phyloP scores from a whole-genome alignment of 2,113 vertebrate genomes.

The Hipposideros armiger region DNA sequence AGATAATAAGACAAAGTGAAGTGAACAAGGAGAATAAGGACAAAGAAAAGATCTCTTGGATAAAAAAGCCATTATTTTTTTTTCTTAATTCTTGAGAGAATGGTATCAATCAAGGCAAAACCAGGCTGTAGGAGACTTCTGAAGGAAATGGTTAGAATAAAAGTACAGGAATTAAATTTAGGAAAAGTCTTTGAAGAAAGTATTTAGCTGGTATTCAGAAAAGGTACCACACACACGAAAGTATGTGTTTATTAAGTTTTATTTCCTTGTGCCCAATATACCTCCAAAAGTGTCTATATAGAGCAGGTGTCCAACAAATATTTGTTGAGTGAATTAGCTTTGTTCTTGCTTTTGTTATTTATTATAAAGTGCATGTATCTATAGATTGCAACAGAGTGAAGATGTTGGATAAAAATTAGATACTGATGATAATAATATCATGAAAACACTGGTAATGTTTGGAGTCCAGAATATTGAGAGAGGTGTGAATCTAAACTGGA shows the following conservation, averaged over 20 bases:
- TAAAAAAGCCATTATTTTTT: neutral
- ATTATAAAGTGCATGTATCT: neutral
- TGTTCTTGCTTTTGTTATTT: constrained; percentile 1
- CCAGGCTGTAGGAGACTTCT: neutral
- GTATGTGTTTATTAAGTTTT: neutral
- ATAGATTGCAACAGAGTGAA: neutral
- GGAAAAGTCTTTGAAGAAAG: constrained; percentile 1
- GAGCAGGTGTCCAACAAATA: neutral
- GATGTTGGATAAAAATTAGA: neutral
- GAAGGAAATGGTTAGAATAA: neutral
- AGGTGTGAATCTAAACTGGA: neutral
- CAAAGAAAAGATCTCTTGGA: neutral
- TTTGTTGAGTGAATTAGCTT: neutral
- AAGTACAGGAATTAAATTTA: neutral
- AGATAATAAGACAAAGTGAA: neutral
- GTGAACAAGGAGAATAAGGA: neutral
- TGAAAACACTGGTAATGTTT: neutral
- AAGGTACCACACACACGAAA: neutral
- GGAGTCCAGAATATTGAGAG: neutral
- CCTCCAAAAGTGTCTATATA: neutral
- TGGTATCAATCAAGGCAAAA: neutral
- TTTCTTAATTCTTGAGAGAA: neutral
- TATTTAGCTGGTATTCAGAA: neutral
- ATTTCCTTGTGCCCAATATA: neutral
- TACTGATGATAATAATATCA: neutral